phyloP scores from a whole-genome alignment of 2,797 vertebrate genomes.

The Halcyon leucocephala region DNA sequence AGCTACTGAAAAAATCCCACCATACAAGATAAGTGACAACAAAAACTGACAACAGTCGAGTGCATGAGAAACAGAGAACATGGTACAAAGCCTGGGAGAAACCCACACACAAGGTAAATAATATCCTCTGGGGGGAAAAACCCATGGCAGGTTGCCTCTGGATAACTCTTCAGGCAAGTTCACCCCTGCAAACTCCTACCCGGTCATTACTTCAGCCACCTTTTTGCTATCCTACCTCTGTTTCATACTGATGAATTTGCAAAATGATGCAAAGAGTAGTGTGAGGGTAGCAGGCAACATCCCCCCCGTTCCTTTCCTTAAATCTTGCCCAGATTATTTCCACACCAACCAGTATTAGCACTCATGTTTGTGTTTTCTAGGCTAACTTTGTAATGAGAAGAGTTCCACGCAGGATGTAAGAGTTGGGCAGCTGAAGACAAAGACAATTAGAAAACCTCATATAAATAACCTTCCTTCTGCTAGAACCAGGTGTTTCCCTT shows the following conservation, averaged over 20 bases:
- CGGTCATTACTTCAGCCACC: not conserved
- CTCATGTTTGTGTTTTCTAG: not conserved
- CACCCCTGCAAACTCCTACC: not conserved
- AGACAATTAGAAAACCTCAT: not conserved
- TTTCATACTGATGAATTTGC: not conserved
- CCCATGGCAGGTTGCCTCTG: rapidly evolving
- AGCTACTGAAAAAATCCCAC: not conserved
- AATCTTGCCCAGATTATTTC: not conserved
- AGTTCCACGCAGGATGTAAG: not conserved
- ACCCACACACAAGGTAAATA: not conserved
- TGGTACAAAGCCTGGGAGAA: too few species aligned
- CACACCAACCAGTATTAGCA: too few species aligned
- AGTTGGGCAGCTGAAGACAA: not conserved
- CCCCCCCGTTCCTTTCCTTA: not conserved
- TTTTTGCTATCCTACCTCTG: not conserved
- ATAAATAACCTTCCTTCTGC: not conserved
- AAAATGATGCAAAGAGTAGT: not conserved
- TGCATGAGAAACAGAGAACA: too few species aligned
- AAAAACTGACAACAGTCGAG: too few species aligned
- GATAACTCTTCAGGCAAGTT: not conserved
- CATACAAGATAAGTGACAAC: too few species aligned
- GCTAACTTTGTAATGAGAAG: not conserved
- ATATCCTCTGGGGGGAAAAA: not conserved
- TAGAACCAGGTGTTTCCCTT: not conserved
- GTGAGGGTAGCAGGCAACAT: not conserved